phyloP scores from a whole-genome alignment of 2,888 invertebrate species.

The Arenicola marina region DNA sequence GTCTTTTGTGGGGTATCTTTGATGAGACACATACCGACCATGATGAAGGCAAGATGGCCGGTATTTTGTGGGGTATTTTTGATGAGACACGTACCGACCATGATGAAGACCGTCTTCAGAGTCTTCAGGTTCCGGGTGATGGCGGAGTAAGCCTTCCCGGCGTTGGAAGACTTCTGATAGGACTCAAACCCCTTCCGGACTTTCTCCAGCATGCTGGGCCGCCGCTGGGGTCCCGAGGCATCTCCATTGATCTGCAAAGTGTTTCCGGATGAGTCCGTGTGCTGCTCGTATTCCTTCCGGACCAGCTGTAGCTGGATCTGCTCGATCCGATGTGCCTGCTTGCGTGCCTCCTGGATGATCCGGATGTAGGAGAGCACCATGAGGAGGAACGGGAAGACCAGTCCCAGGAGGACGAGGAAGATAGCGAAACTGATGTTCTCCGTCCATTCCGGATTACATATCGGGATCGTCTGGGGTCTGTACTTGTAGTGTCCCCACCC shows the following conservation, averaged over 20 bases:
- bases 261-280: not conserved
- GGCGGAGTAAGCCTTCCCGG: not conserved
- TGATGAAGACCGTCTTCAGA: slow-evolving; percentile 35
- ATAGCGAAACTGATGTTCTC: slow-evolving; percentile 28
- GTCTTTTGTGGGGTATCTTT: no score
- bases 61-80: no score
- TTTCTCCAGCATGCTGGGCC: slow-evolving; percentile 15
- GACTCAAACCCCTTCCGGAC: no score
- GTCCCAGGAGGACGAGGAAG: slow-evolving; percentile 34
- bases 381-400: slow-evolving; percentile 33
- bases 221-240: slow-evolving; percentile 1
- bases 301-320: slow-evolving; percentile 27
- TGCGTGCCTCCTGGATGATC: slow-evolving; percentile 37
- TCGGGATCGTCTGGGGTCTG: slow-evolving; percentile 41
- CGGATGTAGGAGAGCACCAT: slow-evolving; percentile 38
- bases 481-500: slow-evolving; percentile 47
- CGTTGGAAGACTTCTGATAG: no score
- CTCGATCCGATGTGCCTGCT: slow-evolving; percentile 36
- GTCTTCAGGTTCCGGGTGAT: slow-evolving; percentile 30
- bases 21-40: no score
- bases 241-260: not conserved
- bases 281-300: not conserved
- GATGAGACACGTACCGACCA: slow-evolving; percentile 37
- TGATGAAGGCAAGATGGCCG: no score
- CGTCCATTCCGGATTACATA: slow-evolving; percentile 37